These are phyloP conservation scores for Gallinago jamesoni DNA, from an alignment of 2,113 vertebrate genomes.

Conservation along the genomic window DNA sequence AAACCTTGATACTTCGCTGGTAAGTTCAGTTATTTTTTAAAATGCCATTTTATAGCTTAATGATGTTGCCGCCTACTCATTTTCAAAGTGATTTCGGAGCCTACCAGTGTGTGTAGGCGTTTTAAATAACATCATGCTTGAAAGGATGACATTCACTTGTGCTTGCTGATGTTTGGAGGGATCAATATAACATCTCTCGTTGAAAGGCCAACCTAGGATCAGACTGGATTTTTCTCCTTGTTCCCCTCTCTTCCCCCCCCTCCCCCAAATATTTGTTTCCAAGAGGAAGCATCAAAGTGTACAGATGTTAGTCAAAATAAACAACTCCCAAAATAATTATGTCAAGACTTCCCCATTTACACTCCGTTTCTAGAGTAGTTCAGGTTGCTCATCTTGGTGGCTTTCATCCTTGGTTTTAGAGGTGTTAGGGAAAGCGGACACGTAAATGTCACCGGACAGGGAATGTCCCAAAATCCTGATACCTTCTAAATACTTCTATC, in stretches of 20 bases:
- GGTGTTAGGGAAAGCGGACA: neutral
- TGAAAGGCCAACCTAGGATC: neutral
- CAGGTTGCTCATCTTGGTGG: neutral
- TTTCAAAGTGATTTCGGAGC: neutral
- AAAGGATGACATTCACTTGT: neutral
- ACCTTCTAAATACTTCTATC: neutral
- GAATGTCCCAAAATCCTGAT: neutral
- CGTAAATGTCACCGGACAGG: neutral
- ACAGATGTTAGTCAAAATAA: neutral
- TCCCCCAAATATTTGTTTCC: neutral
- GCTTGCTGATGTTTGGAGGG: neutral
- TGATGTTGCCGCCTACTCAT: neutral
- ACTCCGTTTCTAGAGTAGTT: neutral
- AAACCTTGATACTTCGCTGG: slow-evolving; percentile 44
- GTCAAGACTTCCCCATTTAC: neutral
- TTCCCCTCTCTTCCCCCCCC: neutral
- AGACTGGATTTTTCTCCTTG: neutral
- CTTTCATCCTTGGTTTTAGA: neutral
- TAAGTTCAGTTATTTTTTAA: slow-evolving; percentile 57
- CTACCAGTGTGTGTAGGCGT: neutral
- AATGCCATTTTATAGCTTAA: neutral
- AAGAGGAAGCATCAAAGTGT: neutral
- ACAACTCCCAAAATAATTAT: neutral
- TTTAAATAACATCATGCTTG: neutral
- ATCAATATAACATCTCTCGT: neutral